phyloP scores from a whole-genome alignment of 2,113 vertebrate species.

The Quiscalus mexicanus region DNA sequence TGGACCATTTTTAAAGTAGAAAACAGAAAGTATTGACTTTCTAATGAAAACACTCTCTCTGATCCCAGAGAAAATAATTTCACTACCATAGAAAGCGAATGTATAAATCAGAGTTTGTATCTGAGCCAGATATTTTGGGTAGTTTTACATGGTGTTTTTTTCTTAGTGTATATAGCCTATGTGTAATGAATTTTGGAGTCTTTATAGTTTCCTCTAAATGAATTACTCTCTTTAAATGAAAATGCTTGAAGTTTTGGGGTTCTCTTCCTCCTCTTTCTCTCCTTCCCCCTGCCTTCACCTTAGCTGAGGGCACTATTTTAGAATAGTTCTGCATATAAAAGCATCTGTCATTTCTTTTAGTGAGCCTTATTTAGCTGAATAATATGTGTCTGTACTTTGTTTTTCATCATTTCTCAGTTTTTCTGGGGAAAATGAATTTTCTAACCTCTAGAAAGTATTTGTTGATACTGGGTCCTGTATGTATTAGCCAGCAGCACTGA shows the following conservation, averaged over 20 bases:
- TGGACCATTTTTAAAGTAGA: neutral
- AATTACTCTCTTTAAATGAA: neutral
- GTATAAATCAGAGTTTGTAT: neutral
- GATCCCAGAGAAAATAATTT: neutral
- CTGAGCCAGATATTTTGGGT: neutral
- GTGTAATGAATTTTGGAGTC: neutral
- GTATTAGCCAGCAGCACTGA: neutral
- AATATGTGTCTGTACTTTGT: neutral
- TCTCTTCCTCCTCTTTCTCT: neutral
- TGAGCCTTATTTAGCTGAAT: neutral
- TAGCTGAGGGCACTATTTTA: neutral
- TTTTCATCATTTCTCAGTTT: neutral
- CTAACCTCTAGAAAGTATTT: neutral
- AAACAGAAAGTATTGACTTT: neutral
- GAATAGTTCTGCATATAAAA: neutral
- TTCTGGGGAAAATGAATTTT: neutral
- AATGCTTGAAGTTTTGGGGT: neutral
- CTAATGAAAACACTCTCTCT: neutral
- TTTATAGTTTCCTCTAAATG: neutral
- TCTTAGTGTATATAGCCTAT: neutral
- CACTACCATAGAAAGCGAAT: neutral
- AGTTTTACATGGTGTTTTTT: neutral
- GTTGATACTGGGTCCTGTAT: neutral
- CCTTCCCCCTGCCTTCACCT: rapidly evolving
- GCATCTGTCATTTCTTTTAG: neutral